These are phyloP conservation scores for Theristus sp. DNA, from an alignment of 2,888 invertebrate genomes.

Conservation along the genomic window DNA sequence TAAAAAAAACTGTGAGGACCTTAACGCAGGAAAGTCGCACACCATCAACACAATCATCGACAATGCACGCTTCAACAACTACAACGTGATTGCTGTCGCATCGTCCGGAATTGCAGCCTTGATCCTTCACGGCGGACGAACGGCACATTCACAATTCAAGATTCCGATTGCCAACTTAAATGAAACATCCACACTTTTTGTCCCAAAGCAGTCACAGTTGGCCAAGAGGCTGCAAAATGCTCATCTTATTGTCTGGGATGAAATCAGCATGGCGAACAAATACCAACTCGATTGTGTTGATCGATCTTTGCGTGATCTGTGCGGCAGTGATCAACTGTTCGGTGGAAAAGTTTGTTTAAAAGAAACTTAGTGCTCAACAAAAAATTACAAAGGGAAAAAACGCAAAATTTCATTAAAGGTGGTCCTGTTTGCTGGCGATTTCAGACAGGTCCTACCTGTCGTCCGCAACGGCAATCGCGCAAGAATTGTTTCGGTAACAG, in stretches of 20 bases:
- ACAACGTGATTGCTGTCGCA: neutral
- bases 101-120: neutral
- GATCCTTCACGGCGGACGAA: neutral
- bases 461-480: neutral
- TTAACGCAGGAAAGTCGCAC: neutral
- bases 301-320: neutral
- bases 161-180: neutral
- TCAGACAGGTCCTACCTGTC: neutral
- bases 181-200: neutral
- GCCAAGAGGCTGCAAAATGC: neutral
- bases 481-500: neutral
- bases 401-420: neutral
- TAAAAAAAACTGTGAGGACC: too few relatives aligned
- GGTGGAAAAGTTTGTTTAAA: neutral
- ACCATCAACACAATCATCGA: neutral
- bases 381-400: neutral
- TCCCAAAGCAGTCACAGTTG: neutral
- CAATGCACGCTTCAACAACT: neutral
- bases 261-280: neutral
- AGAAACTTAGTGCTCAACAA: neutral
- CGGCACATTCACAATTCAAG: neutral
- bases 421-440: neutral
- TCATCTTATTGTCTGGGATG: neutral
- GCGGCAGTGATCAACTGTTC: neutral
- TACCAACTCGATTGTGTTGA: neutral